Base-by-base conservation (phyloP, 2,113 vertebrate species). In the Parus major region DNA sequence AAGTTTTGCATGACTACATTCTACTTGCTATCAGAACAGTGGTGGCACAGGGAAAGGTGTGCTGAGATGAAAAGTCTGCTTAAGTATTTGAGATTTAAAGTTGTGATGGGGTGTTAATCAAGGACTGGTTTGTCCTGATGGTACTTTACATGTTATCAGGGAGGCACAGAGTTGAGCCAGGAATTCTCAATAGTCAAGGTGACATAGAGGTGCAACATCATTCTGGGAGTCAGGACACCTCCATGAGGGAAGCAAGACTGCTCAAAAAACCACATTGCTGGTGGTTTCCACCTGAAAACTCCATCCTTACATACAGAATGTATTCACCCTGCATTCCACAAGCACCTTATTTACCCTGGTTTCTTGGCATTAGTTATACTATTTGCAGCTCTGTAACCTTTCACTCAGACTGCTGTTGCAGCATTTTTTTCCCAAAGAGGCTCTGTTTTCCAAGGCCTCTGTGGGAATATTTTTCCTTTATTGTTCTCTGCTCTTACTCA, bases 61-160 rank as follows among this genome's bases (percentile, higher is more conserved):
- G 50, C 27, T 75, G 25, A 75, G 52, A 52, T 47, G 21, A 82
- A 77, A 88, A 82, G 23, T 21, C 14, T 35, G 5, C 23, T 56
- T 36, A 39, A 85, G 29, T 11, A 14, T 77, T 44, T 85, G 56
- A 82, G 56, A 57, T 61, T 23, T 82, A 27, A 56, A 29, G 25
- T 15, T 31, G 24, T 0, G 0, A 12, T 2, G 19, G 56, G 23
- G 7, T 65, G 23, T 29, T 60, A 52, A 55, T 36, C 17, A 31
- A 68, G 39, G 35, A n/a, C 11, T 25, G 19, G 35, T 53, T 22
- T 3, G 1, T 17, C 11, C 42, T 66, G 27, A 36, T 92, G 72
- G 11, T 10, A 18, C 33, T 49, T 64, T 17, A 12, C 8, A 5
- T 33, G 20, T 42, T 55, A 13, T 11, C 41, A 55, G 28, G 29